Evolutionary conservation across 2,113 vertebrate species (phyloP), one percentile per base, ranked within the genome.

Genomic region (Motacilla tschutschensis): DNA sequence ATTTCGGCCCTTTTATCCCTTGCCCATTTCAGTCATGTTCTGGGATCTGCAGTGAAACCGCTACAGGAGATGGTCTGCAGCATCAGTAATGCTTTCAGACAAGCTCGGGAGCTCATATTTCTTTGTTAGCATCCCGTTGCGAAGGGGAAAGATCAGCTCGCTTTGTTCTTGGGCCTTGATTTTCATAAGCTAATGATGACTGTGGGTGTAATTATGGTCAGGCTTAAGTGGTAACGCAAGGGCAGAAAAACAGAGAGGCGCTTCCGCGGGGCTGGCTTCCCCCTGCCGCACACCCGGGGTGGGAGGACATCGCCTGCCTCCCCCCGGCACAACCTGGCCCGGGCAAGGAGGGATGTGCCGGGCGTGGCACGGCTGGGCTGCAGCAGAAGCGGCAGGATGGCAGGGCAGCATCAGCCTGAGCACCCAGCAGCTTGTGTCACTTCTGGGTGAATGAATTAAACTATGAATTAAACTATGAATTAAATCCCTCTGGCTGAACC

Each of bases 11-110:
- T 95, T 93, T 95, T 48, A 93, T 95, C 88, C 65, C 11, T 46
- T 93, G 93, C 93, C 94, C 93, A 88, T 91, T 90, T 91, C 88
- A 94, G 84, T 93, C 81, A 60, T 94, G 90, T 92, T 95, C 88
- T 94, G 90, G 92, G 94, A 87, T 92, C 90, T 88, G 90, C 84
- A 91, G 53, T 0, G 46, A 95, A 95, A 94, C 94, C 94, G 53
- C 94, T 46, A 74, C 76, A 92, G 92, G 90, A 94, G 94, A 92
- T 88, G 92, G 86, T 70, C 90, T 86, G 83, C 87, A 94, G 84
- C 91, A 92, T 71, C 94, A 83, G 87, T 92, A 93, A 88, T 87
- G 79, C 87, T 87, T 87, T 76, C 66, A 89, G 90, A 93, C 75
- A 88, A 85, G 87, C 78, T 71, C 0, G 0, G 72, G 21, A 38